Evolutionary conservation across 2,797 vertebrate species (phyloP), one percentile per base, ranked within the genome.

Genomic region (Sebastes matsubarae): DNA sequence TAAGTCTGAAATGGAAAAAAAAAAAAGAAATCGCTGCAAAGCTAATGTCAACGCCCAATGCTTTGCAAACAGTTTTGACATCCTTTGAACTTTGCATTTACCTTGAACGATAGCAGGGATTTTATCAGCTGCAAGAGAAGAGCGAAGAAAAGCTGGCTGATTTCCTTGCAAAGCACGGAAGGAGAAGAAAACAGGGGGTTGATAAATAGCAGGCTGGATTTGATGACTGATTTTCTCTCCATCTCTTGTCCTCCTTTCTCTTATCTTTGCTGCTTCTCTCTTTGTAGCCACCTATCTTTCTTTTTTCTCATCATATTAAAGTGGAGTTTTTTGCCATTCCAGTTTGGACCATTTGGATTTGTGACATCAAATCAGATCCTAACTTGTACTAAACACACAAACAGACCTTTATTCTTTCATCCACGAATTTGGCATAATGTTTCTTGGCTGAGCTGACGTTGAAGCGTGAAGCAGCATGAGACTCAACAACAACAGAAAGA

Each of bases 21-120:
- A 84, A 85, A 80, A 91, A 46, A 46, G 8, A 65, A 88, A 89
- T 86, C 68, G 65, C 77, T 86, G 74, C 67, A 88, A 81, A 88
- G 73, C 61, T 63, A 67, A 83, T 79, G 82, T 80, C 61, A 71
- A 90, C 88, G 82, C 90, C 89, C 88, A 88, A n/a, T 11, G 73
- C 89, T 93, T 77, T 90, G 89, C 91, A 93, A 94, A 93, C 88
- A 91, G 22, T 72, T 80, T 30, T 87, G 83, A 85, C 90, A 88
- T 91, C 84, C 74, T 89, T 89, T 91, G 89, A 91, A 90, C 87
- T 88, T 74, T 89, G 86, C 80, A 89, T 92, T 91, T 89, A 74
- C 73, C 75, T 82, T 80, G 70, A 84, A 84, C 34, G 90, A 92
- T 92, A 89, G 80, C 71, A 73, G 52, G 29, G 12, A 61, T 68